Evolutionary conservation across 2,888 invertebrate species (phyloP).

Genomic region (Stictocephala bisonia): DNA sequence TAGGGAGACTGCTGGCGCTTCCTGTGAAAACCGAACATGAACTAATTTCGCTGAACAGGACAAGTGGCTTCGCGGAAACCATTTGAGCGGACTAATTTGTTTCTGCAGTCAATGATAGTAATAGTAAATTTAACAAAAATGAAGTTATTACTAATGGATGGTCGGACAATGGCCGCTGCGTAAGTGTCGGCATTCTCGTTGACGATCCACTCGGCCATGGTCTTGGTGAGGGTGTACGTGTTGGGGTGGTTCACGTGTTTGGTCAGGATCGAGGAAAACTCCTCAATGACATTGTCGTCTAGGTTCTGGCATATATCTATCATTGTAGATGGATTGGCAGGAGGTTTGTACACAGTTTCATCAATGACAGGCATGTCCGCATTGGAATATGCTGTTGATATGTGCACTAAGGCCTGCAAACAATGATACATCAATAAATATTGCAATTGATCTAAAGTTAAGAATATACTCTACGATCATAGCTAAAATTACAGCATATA

Average conservation of each 20-base stretch:
- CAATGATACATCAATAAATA: not conserved
- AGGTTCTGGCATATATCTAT: slow-evolving; percentile 66
- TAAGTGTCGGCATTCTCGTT: slow-evolving; percentile 69
- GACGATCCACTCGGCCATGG: slow-evolving; percentile 75
- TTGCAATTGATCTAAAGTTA: too few relatives aligned
- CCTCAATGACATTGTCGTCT: slow-evolving; percentile 65
- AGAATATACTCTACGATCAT: too few relatives aligned
- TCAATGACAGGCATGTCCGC: slow-evolving; percentile 67
- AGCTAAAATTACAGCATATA: too few relatives aligned
- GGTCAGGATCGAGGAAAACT: slow-evolving; percentile 64
- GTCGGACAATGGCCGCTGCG: slow-evolving; percentile 76
- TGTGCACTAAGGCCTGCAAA: slow-evolving; percentile 76
- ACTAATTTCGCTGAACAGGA: too few relatives aligned
- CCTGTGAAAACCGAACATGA: too few relatives aligned
- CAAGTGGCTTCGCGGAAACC: not conserved
- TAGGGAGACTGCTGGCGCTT: too few relatives aligned
- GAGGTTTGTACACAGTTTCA: slow-evolving; percentile 67
- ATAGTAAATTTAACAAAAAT: not conserved
- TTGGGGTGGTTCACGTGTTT: slow-evolving; percentile 70
- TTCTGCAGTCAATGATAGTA: not conserved
- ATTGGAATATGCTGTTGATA: slow-evolving; percentile 88
- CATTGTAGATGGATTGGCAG: slow-evolving; percentile 67
- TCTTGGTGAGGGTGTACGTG: slow-evolving; percentile 80
- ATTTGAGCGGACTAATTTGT: not conserved
- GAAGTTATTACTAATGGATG: slow-evolving; percentile 69